Evolutionary conservation across 2,113 vertebrate genomes (phyloP).

Genomic region (Pseudopodoces humilis): DNA sequence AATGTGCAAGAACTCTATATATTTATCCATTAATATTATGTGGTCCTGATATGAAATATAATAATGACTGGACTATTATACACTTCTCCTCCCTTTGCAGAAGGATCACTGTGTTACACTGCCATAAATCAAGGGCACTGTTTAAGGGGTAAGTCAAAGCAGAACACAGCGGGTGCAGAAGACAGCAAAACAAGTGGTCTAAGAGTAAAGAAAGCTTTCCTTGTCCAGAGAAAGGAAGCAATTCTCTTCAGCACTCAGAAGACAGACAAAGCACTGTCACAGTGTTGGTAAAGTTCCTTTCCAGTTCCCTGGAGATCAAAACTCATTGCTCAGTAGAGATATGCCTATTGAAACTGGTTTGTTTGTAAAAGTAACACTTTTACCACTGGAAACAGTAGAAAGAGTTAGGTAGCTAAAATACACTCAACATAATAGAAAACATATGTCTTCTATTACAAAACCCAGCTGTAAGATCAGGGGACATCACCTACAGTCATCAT

Average conservation of each 20-base stretch:
- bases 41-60: neutral
- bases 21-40: neutral
- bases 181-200: neutral
- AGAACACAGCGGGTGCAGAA: conserved; percentile 20
- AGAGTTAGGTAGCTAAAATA: conserved; percentile 26
- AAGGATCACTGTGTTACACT: neutral
- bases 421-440: neutral
- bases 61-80: neutral
- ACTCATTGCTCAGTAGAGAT: neutral
- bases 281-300: neutral
- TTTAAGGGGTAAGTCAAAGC: neutral
- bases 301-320: neutral
- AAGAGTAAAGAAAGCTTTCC: neutral
- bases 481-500: neutral
- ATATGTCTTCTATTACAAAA: neutral
- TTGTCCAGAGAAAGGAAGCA: neutral
- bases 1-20: neutral
- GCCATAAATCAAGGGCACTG: neutral
- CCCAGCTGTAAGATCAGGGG: neutral
- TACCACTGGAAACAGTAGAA: conserved; percentile 1
- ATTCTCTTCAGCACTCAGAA: neutral
- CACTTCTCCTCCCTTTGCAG: neutral
- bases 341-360: neutral
- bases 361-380: conserved; percentile 1
- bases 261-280: neutral